Base-by-base conservation (phyloP, 1,140 invertebrate genomes). In the Samia ricini region DNA sequence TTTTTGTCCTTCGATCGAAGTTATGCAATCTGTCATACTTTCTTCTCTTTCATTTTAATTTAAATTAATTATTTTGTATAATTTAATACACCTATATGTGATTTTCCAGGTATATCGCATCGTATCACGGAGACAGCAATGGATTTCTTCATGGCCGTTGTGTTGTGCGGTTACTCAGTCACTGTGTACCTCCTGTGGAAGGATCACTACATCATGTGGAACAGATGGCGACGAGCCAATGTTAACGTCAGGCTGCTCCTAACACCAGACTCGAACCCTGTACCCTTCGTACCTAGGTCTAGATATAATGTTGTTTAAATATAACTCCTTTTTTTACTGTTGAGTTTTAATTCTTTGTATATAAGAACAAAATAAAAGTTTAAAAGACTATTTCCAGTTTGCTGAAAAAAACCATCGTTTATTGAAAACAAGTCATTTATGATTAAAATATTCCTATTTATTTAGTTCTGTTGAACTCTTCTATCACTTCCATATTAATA, bases 131-230 rank as follows among this genome's bases (percentile, higher is more conserved):
- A 90, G 61, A 88, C 88, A 0, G 85, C 87, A 2, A 89, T 89
- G 81, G 86, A 90, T 50, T 86, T 90, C 60, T 89, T 91, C 66
- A 89, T 91, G 88, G 85, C 80, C 0, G 81, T 89, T 61, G 89
- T 90, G 3, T 65, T 90, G 2, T 91, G 88, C 60, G 88, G 87
- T 0, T 91, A 91, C 60, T 85, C 81, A 0, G 83, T 90, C 4
- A 90, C 87, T 0, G 84, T 89, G 1, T 91, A 90, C 66, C 74
- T 89, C n/a, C 73, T 90, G 8, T 91, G 89, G 87, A 90, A 89
- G 56, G 88, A 91, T 56, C 89, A 91, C 62, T 88, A 87, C 62
- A 79, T 88, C 21, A 83, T 90, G 83, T 91, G 89, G 89, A 88
- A 88, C 52, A 62, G 89, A 24, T 91, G 89, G 89, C 62, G 89